Conservation (phyloP, 1,140 invertebrate genomes). For the Zaprionus ghesquierei region DNA sequence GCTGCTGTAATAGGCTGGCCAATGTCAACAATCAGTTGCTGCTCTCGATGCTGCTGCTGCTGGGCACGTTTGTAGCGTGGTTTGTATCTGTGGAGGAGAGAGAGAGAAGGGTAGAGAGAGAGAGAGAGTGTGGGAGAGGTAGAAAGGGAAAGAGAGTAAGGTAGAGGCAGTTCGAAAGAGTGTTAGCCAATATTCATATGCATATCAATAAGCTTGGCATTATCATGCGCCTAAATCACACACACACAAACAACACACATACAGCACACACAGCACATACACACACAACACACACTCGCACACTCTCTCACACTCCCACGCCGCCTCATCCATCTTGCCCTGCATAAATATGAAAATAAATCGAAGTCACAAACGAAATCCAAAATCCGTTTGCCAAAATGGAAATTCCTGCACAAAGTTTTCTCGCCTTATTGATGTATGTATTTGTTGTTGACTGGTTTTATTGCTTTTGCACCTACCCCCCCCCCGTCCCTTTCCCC, state of each 20-base stretch:
- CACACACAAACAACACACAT: constrained; percentile 5
- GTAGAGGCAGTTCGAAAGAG: neutral
- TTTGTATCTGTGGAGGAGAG: constrained; percentile 50
- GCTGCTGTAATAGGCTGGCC: constrained; percentile 35
- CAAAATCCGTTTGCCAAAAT: constrained; percentile 8
- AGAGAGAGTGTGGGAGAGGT: neutral
- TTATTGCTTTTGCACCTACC: constrained; percentile 24
- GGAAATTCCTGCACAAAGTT: neutral
- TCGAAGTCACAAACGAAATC: constrained; percentile 44
- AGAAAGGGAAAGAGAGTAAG: too few species aligned
- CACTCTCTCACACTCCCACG: constrained; percentile 7
- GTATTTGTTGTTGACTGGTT: constrained; percentile 37
- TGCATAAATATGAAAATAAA: constrained; percentile 65
- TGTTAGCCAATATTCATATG: constrained; percentile 17
- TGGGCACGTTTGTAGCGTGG: constrained; percentile 39
- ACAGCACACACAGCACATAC: neutral
- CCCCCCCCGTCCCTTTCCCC: neutral
- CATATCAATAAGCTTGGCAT: constrained; percentile 39
- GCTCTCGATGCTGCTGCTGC: constrained; percentile 11
- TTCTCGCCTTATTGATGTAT: constrained; percentile 33
- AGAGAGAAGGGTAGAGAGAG: neutral
- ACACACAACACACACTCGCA: constrained; percentile 3
- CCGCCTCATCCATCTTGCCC: constrained; percentile 50
- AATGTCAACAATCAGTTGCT: constrained; percentile 54
- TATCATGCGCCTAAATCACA: constrained; percentile 5